Evolutionary conservation across 2,797 vertebrate species (phyloP).

Genomic region (Rhynchonycteris naso): DNA sequence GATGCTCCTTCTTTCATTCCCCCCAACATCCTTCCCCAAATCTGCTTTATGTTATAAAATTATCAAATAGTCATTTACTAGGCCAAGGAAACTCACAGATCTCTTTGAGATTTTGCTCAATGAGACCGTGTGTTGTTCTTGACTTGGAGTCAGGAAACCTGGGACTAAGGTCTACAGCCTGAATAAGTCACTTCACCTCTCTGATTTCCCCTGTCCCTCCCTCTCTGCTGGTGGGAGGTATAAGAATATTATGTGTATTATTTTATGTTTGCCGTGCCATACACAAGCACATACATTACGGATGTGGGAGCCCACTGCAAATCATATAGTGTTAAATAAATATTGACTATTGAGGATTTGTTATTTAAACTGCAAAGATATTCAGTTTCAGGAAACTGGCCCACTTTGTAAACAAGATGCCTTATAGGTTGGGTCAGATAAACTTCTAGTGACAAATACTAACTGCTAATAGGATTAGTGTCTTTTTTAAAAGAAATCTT

Average conservation of each 20-base stretch:
- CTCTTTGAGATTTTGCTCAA: background rate
- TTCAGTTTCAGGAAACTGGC: conserved; percentile 33
- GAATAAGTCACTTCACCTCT: background rate
- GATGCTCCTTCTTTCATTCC: background rate
- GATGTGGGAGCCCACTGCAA: background rate
- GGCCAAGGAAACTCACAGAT: background rate
- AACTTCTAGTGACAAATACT: conserved; percentile 13
- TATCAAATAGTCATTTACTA: background rate
- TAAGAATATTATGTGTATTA: background rate
- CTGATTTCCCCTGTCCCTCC: background rate
- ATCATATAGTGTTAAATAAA: background rate
- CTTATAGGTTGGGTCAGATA: background rate
- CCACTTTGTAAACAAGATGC: background rate
- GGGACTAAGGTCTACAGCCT: too few relatives aligned
- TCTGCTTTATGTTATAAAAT: background rate
- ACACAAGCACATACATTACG: background rate
- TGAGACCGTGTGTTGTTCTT: background rate
- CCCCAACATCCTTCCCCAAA: background rate
- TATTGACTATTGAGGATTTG: background rate
- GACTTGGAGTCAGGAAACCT: background rate
- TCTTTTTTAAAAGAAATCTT: conserved; percentile 40
- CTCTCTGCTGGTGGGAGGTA: background rate
- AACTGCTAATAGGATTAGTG: conserved; percentile 50
- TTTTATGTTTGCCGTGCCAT: background rate
- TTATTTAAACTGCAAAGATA: background rate